Evolutionary conservation across 2,888 invertebrate genomes (phyloP).

Genomic region (Clivina fossor): DNA sequence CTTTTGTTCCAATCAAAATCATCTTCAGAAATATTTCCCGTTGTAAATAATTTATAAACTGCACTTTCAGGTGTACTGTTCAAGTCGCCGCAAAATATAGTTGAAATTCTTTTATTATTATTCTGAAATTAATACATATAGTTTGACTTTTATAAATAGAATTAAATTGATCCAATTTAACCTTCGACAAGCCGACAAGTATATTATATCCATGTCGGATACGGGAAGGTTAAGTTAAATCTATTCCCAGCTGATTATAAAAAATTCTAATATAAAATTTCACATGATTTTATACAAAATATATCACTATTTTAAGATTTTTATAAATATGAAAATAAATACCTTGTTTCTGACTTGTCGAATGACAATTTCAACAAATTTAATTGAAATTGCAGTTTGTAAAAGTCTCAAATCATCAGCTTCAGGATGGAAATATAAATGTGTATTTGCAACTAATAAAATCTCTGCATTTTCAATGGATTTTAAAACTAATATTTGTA

Average conservation of each 20-base stretch:
- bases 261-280: too few species aligned
- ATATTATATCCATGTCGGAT: too few species aligned
- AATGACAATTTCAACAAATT: conserved; percentile 63
- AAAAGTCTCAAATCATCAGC: conserved; percentile 82
- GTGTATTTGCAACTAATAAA: conserved; percentile 73
- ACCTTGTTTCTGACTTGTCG: conserved; percentile 49
- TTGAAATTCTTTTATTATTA: conserved; percentile 57
- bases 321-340: too few species aligned
- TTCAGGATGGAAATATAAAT: conserved; percentile 85
- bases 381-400: conserved; percentile 72
- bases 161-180: not conserved
- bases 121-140: conserved; percentile 46
- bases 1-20: conserved; percentile 78
- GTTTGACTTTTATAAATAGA: not conserved
- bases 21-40: conserved; percentile 64
- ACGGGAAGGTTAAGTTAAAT: too few species aligned
- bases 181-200: too few species aligned
- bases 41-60: conserved; percentile 77
- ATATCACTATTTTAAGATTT: too few species aligned
- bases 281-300: too few species aligned
- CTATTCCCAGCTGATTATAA: too few species aligned
- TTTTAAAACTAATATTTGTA: conserved; percentile 62
- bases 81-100: conserved; percentile 90
- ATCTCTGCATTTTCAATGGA: conserved; percentile 59
- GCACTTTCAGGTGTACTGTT: conserved; percentile 87